phyloP scores from a whole-genome alignment of 2,888 invertebrate genomes.

The Thyatira batis region DNA sequence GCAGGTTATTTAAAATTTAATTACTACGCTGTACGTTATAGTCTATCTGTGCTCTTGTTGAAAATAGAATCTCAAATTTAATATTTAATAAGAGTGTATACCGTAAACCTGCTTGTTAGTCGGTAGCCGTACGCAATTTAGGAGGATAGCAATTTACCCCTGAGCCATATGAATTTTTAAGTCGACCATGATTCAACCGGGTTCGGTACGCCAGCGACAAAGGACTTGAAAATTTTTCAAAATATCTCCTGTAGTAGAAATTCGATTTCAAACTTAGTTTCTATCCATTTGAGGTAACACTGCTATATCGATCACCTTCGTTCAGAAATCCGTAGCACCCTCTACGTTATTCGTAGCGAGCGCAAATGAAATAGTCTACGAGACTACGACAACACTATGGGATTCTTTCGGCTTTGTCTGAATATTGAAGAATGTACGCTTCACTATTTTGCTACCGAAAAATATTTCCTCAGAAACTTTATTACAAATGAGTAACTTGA shows the following conservation, averaged over 20 bases:
- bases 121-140: slow-evolving; percentile 19
- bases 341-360: not conserved
- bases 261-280: not conserved
- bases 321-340: not conserved
- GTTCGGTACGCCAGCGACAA: slow-evolving; percentile 16
- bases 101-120: slow-evolving; percentile 3
- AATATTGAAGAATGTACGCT: too few species aligned
- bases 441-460: too few species aligned
- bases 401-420: not conserved
- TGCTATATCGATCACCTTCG: not conserved
- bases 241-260: not conserved
- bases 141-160: slow-evolving; percentile 18
- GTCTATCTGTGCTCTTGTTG: not conserved
- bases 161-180: slow-evolving; percentile 26
- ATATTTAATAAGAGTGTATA: slow-evolving; percentile 11
- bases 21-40: not conserved
- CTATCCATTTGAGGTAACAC: not conserved
- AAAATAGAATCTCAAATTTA: slow-evolving; percentile 6
- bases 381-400: not conserved
- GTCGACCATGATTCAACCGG: slow-evolving; percentile 6
- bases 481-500: too few species aligned
- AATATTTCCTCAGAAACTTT: too few species aligned
- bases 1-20: not conserved
- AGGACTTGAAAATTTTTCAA: slow-evolving; percentile 7
- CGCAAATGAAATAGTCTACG: not conserved